phyloP scores from a whole-genome alignment of 1,140 invertebrate species.

The Eumeta japonica region DNA sequence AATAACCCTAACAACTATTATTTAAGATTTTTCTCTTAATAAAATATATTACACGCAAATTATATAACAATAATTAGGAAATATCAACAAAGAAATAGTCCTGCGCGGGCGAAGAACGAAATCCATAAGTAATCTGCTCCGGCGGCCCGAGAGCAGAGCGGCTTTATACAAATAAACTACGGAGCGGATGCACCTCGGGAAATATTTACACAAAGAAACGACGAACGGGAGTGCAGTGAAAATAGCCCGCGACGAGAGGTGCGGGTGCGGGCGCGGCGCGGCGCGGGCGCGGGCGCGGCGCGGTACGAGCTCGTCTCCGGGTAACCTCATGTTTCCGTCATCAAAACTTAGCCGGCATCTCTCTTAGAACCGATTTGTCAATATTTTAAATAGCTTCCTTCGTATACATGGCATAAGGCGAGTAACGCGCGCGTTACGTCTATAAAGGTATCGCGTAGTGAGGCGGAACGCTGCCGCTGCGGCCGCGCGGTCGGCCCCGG shows the following conservation, averaged over 20 bases:
- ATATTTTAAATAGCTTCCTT: conserved; percentile 41
- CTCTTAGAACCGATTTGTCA: conserved; percentile 35
- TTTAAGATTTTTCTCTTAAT: conserved; percentile 54
- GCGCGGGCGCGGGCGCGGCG: no score
- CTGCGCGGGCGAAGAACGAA: no score
- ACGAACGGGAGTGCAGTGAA: background rate
- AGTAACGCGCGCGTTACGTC: background rate
- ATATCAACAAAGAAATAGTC: conserved; percentile 31
- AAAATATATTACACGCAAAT: conserved; percentile 53
- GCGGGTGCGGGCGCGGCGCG: no score
- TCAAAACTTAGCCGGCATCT: no score
- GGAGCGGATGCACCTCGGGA: conserved; percentile 18
- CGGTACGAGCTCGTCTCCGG: conserved; percentile 47
- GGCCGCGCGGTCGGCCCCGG: no score
- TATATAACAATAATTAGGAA: conserved; percentile 40
- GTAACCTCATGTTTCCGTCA: no score
- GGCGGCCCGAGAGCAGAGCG: conserved; percentile 18
- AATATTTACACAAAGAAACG: conserved; percentile 8
- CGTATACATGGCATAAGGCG: conserved; percentile 55
- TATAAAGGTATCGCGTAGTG: background rate
- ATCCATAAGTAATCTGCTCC: no score
- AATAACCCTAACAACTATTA: conserved; percentile 46
- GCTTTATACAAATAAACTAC: conserved; percentile 38
- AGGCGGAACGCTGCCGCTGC: no score
- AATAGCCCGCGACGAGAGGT: background rate